Base-by-base conservation (phyloP, 1,140 invertebrate genomes). In the Ceratosolen fusciceps region DNA sequence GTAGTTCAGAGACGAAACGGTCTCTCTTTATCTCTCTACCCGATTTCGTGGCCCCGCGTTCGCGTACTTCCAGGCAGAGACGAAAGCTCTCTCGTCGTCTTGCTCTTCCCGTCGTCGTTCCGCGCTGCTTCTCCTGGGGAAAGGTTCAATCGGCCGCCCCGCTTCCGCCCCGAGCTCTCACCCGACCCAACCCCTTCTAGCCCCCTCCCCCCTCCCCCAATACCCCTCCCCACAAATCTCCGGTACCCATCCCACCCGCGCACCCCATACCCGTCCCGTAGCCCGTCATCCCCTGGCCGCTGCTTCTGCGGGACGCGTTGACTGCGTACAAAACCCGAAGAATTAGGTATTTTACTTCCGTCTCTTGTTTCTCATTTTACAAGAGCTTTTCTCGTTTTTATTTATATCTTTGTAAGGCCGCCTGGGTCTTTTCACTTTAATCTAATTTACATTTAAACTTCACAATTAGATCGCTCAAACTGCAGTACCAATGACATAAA, bases 21-120 rank as follows among this genome's bases (percentile, higher is more conserved):
- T 67, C 77, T 79, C 77, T 79, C 77, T 79, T 78, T 78, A 78
- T 78, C 76, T 78, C 76, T 78, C 68, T 56, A 72, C 76, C 72
- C 56, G 75, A 54, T 60, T 77, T 72, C 75, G 65, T 56, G 39
- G 19, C 16, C 74, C 16, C 62, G 14, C 62, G 4, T 34, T 19
- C 74, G 60, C 60, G 14, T 24, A 16, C 37, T 19, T 31, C 26
- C 12, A 37, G 16, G 31, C 26, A 39, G 47, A 54, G 62, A 39
- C 62, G 74, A 76, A 68, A 68, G 58, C 74, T 65, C 43, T 37
- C 58, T 60, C 60, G 56, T 34, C 10, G 5, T 67, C 39, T 52
- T 21, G 8, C 12, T 37, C 24, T 47, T 70, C 7, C 47, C n/a
- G 24, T n/a, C 24, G 52, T 58, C 49, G 52, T 58, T 73, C 54